phyloP scores from a whole-genome alignment of 2,797 vertebrate genomes.

The Salarias fasciatus region DNA sequence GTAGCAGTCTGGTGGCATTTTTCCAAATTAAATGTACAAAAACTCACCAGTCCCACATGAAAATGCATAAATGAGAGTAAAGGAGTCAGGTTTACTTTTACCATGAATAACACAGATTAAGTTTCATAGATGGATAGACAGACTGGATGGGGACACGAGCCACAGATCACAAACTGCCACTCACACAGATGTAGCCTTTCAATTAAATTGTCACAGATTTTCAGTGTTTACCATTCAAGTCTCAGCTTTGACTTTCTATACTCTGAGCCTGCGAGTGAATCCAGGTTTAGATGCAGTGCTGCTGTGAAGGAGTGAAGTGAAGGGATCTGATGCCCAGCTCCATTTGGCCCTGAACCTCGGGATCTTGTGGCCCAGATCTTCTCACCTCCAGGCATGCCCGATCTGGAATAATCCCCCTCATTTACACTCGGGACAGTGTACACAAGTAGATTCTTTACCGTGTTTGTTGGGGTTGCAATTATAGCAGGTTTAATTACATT shows the following conservation, averaged over 20 bases:
- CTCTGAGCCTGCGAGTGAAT: background rate
- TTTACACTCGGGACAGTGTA: conserved; percentile 31
- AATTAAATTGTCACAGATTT: too few species aligned
- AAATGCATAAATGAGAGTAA: too few species aligned
- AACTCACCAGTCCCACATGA: too few species aligned
- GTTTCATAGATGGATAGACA: too few species aligned
- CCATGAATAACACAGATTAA: too few species aligned
- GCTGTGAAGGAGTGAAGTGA: conserved; percentile 18
- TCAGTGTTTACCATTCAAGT: too few species aligned
- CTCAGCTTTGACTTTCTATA: background rate
- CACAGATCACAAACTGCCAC: too few species aligned
- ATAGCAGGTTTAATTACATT: background rate
- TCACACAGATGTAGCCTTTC: too few species aligned
- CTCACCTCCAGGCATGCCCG: conserved; percentile 32
- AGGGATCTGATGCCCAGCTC: conserved; percentile 35
- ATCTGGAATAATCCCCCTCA: conserved; percentile 49
- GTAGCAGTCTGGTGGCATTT: too few species aligned
- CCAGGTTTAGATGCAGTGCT: conserved; percentile 18
- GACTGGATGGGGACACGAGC: too few species aligned
- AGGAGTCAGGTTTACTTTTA: too few species aligned
- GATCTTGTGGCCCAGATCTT: conserved; percentile 52
- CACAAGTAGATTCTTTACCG: conserved; percentile 9
- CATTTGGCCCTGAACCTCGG: conserved; percentile 35
- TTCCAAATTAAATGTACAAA: too few species aligned
- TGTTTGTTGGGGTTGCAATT: conserved; percentile 3